Percentiles rank a stretch among this genome's conserved stretches.
Evolutionary conservation across 2,797 vertebrate species (phyloP).

Genomic region (Lithobates pipiens): DNA sequence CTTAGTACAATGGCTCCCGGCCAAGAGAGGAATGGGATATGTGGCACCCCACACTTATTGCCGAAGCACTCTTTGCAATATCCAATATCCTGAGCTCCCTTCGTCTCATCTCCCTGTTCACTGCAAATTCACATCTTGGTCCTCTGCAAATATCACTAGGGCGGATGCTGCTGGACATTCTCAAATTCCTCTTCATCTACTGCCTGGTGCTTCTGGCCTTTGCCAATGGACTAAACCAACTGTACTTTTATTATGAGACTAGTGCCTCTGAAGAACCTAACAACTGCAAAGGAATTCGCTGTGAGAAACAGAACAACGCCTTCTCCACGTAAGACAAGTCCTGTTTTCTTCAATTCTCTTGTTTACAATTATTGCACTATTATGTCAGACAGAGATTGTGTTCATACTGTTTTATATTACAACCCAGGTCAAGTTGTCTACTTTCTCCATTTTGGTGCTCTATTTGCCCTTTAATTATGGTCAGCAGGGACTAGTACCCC

Average conservation of each 20-base stretch:
- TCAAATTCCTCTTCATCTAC: slow-evolving; percentile 99
- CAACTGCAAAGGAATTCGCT: slow-evolving; percentile 97
- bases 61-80: slow-evolving; percentile 96
- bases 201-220: slow-evolving; percentile 96
- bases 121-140: slow-evolving; percentile 96
- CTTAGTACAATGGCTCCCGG: slow-evolving; percentile 93
- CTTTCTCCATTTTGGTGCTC: no score
- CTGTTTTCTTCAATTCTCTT: background rate
- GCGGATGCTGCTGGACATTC: slow-evolving; percentile 98
- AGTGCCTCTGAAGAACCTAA: slow-evolving; percentile 93
- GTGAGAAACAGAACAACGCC: slow-evolving; percentile 97
- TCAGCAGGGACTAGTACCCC: no score
- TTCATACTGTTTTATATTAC: no score
- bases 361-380: background rate
- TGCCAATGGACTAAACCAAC: slow-evolving; percentile 96
- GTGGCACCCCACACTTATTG: slow-evolving; percentile 98
- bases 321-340: slow-evolving; percentile 92
- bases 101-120: slow-evolving; percentile 97
- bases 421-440: no score
- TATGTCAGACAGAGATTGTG: no score
- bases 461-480: no score
- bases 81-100: slow-evolving; percentile 98
- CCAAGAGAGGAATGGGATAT: slow-evolving; percentile 97
- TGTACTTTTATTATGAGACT: slow-evolving; percentile 98
- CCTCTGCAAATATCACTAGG: slow-evolving; percentile 97